Base-by-base conservation (phyloP, 2,888 invertebrate species). In the Hypena proboscidalis region DNA sequence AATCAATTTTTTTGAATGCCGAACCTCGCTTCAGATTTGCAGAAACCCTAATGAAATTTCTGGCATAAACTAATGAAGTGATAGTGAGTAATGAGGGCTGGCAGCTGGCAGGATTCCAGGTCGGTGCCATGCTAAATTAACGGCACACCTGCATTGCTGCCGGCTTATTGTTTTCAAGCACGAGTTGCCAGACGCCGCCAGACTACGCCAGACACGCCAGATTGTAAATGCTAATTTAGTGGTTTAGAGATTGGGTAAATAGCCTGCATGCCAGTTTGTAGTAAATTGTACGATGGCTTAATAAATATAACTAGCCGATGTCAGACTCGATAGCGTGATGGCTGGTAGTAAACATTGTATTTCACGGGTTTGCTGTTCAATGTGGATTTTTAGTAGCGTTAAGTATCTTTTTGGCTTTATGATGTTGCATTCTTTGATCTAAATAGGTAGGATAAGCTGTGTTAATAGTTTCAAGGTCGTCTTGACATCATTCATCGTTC, bases 91-190 rank as follows among this genome's bases (percentile, higher is more conserved):
- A 62, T 36, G 41, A 33, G 36, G 32, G 31, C 14, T 36, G 41
- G 29, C 20, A 19, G 1, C 15, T 50, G 58, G 62, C 62, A 29
- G 7, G 6, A 1, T 23, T 57, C 62, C 62, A 62, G 48, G 20
- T 45, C 17, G 22, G 31, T 15, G 23, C 23, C 29, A 17, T 38
- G 40, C 44, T 43, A 54, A 54, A 62, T 59, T 57, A 57, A 47
- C 34, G 35, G 47, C 44, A 46, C 63, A 63, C 63, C 63, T 63
- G 60, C 60, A 54, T 21, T 15, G 35, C 39, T 21, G 13, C 23
- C 8, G 22, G 58, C 50, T 48, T 62, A 58, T 61, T 58, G 61
- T 58, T 62, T 55, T 46, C 44, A 48, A 44, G 42, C 45, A 40
- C 23, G 36, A 33, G 21, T 25, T 36, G 47, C 47, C 39, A 46